These are phyloP conservation scores for Heliconius hermathena DNA, from an alignment of 1,140 invertebrate species.

Conservation along the genomic window DNA sequence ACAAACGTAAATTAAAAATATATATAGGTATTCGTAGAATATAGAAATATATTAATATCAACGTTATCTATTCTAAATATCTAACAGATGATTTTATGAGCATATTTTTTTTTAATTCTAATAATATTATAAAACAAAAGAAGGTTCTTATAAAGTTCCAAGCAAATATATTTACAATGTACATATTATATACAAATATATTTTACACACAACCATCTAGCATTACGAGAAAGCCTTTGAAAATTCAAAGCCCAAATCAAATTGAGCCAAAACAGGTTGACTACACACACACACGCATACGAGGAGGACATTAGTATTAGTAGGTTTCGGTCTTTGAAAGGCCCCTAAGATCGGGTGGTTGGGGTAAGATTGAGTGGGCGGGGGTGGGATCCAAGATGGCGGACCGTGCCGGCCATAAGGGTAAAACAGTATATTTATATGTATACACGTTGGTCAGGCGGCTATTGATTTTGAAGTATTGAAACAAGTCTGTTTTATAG, in stretches of 20 bases:
- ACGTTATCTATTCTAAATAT: too few relatives aligned
- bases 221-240: conserved; percentile 19
- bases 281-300: conserved; percentile 53
- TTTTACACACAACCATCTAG: neutral
- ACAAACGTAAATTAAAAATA: too few relatives aligned
- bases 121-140: neutral
- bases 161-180: neutral
- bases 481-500: neutral
- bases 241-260: conserved; percentile 50
- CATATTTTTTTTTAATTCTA: neutral
- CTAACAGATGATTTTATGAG: too few relatives aligned
- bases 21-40: too few relatives aligned
- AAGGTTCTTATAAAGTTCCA: neutral
- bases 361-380: conserved; percentile 73
- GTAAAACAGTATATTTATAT: conserved; percentile 74
- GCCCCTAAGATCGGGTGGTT: conserved; percentile 75
- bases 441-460: conserved; percentile 48
- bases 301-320: conserved; percentile 78
- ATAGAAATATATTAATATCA: too few relatives aligned
- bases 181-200: conserved; percentile 1
- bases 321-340: conserved; percentile 72
- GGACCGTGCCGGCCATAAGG: conserved; percentile 77
- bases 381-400: conserved; percentile 74
- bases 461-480: conserved; percentile 31
- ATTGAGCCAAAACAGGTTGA: conserved; percentile 60